Evolutionary conservation across 2,797 vertebrate genomes (phyloP).

Genomic region (Pogonophryne albipinna): DNA sequence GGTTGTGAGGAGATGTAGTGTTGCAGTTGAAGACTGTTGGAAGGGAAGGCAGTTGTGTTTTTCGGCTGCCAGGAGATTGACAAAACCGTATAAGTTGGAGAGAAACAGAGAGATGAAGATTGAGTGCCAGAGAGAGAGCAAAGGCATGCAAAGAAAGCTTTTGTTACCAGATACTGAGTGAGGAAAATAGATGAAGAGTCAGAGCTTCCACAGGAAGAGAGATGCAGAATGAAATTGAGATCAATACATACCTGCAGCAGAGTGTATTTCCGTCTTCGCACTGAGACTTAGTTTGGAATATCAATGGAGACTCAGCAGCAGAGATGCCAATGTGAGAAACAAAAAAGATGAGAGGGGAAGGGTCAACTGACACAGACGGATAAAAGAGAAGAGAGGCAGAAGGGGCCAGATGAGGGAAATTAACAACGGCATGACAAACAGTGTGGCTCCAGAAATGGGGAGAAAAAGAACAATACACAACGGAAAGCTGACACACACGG

Average conservation of each 20-base stretch:
- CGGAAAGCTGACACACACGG: conserved; percentile 39
- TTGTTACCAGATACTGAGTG: conserved; percentile 26
- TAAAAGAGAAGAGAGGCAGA: conserved; percentile 14
- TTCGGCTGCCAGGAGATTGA: conserved; percentile 38
- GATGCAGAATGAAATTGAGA: conserved; percentile 53
- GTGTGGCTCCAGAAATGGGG: conserved; percentile 26
- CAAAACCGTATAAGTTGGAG: conserved; percentile 33
- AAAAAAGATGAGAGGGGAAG: conserved; percentile 14
- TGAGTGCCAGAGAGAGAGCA: conserved; percentile 25
- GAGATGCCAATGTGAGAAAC: conserved; percentile 36
- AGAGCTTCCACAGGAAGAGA: conserved; percentile 27
- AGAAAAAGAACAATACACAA: conserved; percentile 42
- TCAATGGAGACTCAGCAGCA: conserved; percentile 54
- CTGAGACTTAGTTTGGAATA: conserved; percentile 63
- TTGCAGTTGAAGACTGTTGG: conserved; percentile 21
- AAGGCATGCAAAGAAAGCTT: conserved; percentile 41
- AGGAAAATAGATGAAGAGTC: conserved; percentile 46
- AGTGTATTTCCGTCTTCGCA: conserved; percentile 55
- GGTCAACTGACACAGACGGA: conserved; percentile 21
- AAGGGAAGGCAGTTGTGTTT: conserved; percentile 33
- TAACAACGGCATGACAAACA: conserved; percentile 40
- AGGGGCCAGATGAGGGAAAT: conserved; percentile 46
- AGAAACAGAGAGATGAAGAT: conserved; percentile 16
- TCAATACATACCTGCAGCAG: conserved; percentile 65
- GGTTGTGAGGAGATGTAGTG: conserved; percentile 20